Percentiles rank a stretch among this genome's conserved stretches.
These are phyloP conservation scores for Galago senegalensis DNA, from an alignment of 2,797 vertebrate species.

Conservation along the genomic window DNA sequence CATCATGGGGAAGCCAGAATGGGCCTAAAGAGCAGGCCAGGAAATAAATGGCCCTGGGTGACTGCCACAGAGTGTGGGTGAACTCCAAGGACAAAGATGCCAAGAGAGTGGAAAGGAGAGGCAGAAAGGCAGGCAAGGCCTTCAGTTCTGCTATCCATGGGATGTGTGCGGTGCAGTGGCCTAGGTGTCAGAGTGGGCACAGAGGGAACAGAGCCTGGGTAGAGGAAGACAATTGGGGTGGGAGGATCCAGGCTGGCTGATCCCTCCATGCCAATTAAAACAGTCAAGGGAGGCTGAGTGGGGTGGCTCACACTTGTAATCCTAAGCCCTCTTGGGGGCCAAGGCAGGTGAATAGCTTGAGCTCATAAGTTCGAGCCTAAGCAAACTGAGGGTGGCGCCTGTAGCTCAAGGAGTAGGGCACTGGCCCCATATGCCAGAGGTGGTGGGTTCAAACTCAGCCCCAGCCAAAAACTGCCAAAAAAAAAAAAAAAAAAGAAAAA, in stretches of 20 bases:
- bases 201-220: rapidly evolving
- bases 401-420: too few relatives aligned
- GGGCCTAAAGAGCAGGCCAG: not conserved
- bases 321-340: too few relatives aligned
- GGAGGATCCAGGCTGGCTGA: not conserved
- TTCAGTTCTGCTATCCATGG: not conserved
- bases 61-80: not conserved
- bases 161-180: rapidly evolving
- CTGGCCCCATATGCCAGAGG: too few relatives aligned
- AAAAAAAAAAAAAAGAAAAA: too few relatives aligned
- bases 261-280: not conserved
- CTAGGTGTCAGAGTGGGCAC: rapidly evolving
- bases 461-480: too few relatives aligned
- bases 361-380: too few relatives aligned
- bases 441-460: too few relatives aligned
- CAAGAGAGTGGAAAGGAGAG: not conserved
- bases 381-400: too few relatives aligned
- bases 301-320: too few relatives aligned
- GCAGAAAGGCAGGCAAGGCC: not conserved
- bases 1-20: not conserved
- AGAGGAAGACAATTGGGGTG: rapidly evolving
- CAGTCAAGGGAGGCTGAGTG: not conserved
- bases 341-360: too few relatives aligned
- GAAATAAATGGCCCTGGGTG: not conserved
- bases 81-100: not conserved